A percentile compares a stretch with the other conserved stretches of the same genome.
Evolutionary conservation across 2,113 vertebrate genomes (phyloP).

Genomic region (Sterna hirundo): DNA sequence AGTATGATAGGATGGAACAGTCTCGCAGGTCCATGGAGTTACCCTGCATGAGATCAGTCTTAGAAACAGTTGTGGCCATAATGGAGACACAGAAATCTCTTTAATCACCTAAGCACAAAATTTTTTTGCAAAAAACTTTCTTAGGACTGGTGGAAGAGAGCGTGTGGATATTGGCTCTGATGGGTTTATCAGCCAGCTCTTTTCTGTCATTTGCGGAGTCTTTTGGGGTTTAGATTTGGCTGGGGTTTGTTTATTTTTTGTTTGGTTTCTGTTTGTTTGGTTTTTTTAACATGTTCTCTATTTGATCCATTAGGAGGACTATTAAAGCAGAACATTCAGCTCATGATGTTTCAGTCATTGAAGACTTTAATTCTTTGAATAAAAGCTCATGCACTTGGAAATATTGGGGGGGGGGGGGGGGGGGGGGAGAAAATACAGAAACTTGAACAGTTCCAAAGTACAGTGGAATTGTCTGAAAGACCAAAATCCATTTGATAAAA

Average conservation of each 20-base stretch:
- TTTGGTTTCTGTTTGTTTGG: background rate
- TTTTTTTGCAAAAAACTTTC: background rate
- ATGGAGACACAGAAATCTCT: background rate
- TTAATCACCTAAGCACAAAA: background rate
- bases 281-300: background rate
- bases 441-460: background rate
- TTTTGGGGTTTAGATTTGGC: background rate
- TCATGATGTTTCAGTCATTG: conserved; percentile 8
- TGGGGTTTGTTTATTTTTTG: background rate
- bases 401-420: background rate
- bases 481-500: conserved; percentile 5
- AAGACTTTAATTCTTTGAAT: background rate
- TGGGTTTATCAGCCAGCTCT: background rate
- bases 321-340: background rate
- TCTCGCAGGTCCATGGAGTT: background rate
- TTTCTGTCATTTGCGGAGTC: background rate
- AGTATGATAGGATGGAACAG: background rate
- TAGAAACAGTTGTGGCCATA: background rate
- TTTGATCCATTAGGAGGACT: background rate
- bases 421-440: background rate
- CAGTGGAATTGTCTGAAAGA: background rate
- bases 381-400: conserved; percentile 5
- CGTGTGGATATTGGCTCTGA: background rate
- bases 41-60: background rate
- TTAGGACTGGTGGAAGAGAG: background rate